Base-by-base conservation (phyloP, 2,888 invertebrate species). In the Crematogaster levior region DNA sequence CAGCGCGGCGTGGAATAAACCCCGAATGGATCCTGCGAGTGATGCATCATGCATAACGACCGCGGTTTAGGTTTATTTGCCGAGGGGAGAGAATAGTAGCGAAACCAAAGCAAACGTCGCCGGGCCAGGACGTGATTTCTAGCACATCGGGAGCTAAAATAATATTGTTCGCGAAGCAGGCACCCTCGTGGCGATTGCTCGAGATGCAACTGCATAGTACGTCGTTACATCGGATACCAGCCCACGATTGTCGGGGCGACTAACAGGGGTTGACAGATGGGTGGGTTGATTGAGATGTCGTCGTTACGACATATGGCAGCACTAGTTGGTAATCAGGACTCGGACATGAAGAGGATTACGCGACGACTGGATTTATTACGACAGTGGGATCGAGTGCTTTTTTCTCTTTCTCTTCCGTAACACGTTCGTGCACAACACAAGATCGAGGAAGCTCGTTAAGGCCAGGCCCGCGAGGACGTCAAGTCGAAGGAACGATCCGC, bases 91-190 rank as follows among this genome's bases (percentile, higher is more conserved):
- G 84, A 73, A 81, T 24, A 58, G 66, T 60, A 56, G 75, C 63
- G 83, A 84, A 73, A 80, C 74, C 84, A 86, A 90, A 89, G 88
- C 84, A 90, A 91, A 89, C 72, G 37, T 58, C 80, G 70, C 43
- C 53, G 79, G 34, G 63, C 58, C 46, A 85, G 84, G 77, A 84
- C 86, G 89, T 87, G 86, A 88, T n/a, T 90, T 89, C 88, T 34
- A 34, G 72, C 80, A 84, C 88, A 90, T 90, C 84, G 83, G 86
- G 81, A 89, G 86, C 88, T 90, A 86, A 88, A 92, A 92, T 91
- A 92, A 92, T 91, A 92, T 92, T 92, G 89, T 90, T 89, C 70
- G 82, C 83, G 81, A 43, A 24, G 84, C 89, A 60, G 58, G n/a
- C 82, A 85, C 87, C 89, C 88, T 85, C 56, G 30, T 15, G 43